Evolutionary conservation across 2,113 vertebrate species (phyloP), one percentile per base, ranked within the genome.

Genomic region (Limanda limanda): DNA sequence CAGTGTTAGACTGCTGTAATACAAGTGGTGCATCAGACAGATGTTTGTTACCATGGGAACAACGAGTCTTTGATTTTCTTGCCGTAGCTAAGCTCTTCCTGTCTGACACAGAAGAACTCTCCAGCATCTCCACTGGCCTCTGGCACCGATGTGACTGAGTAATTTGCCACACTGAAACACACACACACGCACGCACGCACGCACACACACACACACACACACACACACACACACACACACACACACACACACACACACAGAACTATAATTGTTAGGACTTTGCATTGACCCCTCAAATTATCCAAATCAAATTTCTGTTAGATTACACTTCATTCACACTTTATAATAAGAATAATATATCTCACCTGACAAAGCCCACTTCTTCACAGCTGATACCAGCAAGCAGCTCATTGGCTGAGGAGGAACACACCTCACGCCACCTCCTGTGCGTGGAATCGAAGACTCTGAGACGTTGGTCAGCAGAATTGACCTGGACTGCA

Each of bases 321-420:
- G 25, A 10, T 21, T 21, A 40, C 25, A 47, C 5, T 15, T 37
- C 37, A 17, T 14, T 15, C 45, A 48, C 15, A 48, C 45, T 47
- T 12, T 11, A 40, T 42, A 12, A 42, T 42, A 12, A 13, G 40
- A 11, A 42, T 2, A 56, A 20, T 57, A 21, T 9, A 14, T 48
- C 68, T 78, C 94, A 97, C 97, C 96, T 97, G 88, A 97, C 82
- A 58, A 97, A 97, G 70, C 97, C 97, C 93, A 97, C 96, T 92
- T 97, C 96, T 79, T 96, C 96, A 64, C 97, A 97, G 92, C 95
- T 94, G 82, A 97, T 95, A 58, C 90, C 92, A 0, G 96, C 96
- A 51, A 96, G 92, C 60, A 95, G 88, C 69, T 95, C 92, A 40
- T 97, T 95, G 77, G 91, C 92, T 17, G 90, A 76, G 0, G 96